Evolutionary conservation across 1,140 invertebrate species (phyloP).

Genomic region (Cecropterus lyciades): DNA sequence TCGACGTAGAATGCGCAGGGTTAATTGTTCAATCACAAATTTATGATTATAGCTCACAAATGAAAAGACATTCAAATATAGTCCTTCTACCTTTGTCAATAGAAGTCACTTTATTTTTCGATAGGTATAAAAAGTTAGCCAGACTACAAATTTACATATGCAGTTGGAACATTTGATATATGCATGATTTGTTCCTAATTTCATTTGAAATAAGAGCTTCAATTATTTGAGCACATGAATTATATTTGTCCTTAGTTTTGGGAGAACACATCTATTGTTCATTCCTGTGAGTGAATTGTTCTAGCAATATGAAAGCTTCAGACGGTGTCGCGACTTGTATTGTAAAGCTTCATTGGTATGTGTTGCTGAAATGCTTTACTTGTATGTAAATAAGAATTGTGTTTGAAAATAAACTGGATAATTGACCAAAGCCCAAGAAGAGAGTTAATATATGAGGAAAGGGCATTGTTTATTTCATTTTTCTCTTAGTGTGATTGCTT

Average conservation of each 20-base stretch:
- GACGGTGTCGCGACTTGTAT: slow-evolving; percentile 29
- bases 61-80: not conserved
- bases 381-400: no score
- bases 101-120: slow-evolving; percentile 1
- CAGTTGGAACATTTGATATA: not conserved
- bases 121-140: no score
- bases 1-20: slow-evolving; percentile 48
- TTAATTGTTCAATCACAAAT: slow-evolving; percentile 49
- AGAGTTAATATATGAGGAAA: no score
- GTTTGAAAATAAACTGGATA: no score
- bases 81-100: not conserved
- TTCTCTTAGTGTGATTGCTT: no score
- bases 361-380: not conserved
- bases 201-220: slow-evolving; percentile 20
- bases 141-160: not conserved
- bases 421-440: no score
- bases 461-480: no score
- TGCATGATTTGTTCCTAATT: slow-evolving; percentile 6
- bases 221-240: not conserved
- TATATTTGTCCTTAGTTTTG: slow-evolving; percentile 23
- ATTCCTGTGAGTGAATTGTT: slow-evolving; percentile 54
- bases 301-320: slow-evolving; percentile 48
- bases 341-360: slow-evolving; percentile 26
- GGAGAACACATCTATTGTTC: slow-evolving; percentile 58
- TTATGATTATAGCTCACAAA: slow-evolving; percentile 11